Percentiles rank a stretch among this genome's conserved stretches.
Conservation (phyloP, 2,113 vertebrate genomes). For the Tinamus guttatus region DNA sequence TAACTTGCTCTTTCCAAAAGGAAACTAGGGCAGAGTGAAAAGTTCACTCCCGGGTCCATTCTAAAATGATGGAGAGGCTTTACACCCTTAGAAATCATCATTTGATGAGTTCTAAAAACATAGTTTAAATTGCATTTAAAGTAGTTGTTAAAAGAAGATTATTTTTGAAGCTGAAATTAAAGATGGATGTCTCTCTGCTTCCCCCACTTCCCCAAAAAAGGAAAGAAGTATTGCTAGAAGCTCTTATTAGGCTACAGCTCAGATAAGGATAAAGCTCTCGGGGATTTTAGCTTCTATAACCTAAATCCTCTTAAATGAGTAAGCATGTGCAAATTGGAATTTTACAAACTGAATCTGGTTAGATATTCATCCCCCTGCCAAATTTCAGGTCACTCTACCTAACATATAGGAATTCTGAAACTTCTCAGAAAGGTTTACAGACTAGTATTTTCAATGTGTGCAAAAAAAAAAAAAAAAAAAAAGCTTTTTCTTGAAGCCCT, state of each 20-base stretch:
- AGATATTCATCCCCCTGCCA: background rate
- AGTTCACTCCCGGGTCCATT: background rate
- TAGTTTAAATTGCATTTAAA: background rate
- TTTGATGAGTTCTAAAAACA: background rate
- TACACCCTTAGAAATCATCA: background rate
- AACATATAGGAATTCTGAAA: background rate
- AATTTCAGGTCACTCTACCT: background rate
- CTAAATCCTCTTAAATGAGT: constrained; percentile 19
- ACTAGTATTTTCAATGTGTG: background rate
- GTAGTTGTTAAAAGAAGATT: background rate
- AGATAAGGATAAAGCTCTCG: background rate
- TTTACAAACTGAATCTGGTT: background rate
- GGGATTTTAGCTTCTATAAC: background rate
- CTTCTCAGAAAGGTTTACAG: background rate
- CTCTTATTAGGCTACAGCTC: background rate
- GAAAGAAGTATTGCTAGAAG: background rate
- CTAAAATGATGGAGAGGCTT: background rate
- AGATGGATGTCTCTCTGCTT: background rate
- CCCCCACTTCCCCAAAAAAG: rapidly evolving
- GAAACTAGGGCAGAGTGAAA: background rate
- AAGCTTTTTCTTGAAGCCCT: background rate
- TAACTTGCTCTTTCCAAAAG: background rate
- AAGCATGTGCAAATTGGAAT: background rate
- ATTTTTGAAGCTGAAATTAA: background rate
- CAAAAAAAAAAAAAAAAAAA: background rate